Evolutionary conservation across 2,888 invertebrate species (phyloP).

Genomic region (Esperia sulphurella): DNA sequence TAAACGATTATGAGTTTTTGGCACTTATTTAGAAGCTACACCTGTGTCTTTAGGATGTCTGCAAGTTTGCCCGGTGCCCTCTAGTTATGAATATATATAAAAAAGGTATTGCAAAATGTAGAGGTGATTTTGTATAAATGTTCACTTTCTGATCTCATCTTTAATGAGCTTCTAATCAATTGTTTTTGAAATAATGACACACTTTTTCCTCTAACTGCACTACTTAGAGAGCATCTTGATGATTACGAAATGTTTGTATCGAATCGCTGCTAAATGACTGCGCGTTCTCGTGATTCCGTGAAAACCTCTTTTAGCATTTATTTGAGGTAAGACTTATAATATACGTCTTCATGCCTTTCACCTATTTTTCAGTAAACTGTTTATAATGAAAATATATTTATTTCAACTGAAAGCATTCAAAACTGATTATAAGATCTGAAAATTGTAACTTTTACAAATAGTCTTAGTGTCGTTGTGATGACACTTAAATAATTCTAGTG

Average conservation of each 20-base stretch:
- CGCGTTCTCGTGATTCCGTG: slow-evolving; percentile 1
- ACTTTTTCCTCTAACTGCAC: slow-evolving; percentile 11
- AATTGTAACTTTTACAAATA: slow-evolving; percentile 5
- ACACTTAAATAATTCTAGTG: slow-evolving; percentile 29
- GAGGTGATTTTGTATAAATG: too few species aligned
- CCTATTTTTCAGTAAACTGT: not conserved
- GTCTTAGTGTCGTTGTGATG: slow-evolving; percentile 1
- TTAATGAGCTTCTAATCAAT: too few species aligned
- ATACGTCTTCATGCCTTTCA: not conserved
- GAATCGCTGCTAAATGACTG: slow-evolving; percentile 28
- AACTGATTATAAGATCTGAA: not conserved
- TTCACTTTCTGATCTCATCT: too few species aligned
- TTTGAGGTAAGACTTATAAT: too few species aligned
- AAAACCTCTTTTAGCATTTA: too few species aligned
- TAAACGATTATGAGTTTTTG: too few species aligned
- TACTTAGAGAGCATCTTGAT: slow-evolving; percentile 10
- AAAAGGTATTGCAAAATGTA: too few species aligned
- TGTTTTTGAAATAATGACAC: not conserved
- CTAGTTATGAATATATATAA: too few species aligned
- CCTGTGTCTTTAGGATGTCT: too few species aligned
- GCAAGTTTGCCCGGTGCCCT: too few species aligned
- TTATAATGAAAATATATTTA: too few species aligned
- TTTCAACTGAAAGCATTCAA: not conserved
- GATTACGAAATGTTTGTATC: slow-evolving; percentile 30
- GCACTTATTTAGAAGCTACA: too few species aligned